Evolutionary conservation across 2,888 invertebrate genomes (phyloP).

Genomic region (Drosophila borealis): DNA sequence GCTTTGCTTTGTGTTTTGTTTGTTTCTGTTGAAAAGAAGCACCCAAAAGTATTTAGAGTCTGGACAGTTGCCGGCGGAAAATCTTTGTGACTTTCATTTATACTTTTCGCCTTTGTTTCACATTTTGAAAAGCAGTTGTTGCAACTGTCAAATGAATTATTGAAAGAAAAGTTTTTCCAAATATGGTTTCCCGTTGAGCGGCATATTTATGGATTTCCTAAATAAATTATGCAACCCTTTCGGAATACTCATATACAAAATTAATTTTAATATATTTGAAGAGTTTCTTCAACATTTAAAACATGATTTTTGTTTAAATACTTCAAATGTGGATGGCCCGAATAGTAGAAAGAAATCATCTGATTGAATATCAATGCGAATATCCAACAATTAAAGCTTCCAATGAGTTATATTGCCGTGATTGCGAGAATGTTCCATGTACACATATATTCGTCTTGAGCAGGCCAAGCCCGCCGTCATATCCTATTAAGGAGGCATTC

Average conservation of each 20-base stretch:
- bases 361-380: neutral
- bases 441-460: constrained; percentile 1
- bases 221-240: constrained; percentile 16
- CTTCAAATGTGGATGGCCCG: too few relatives aligned
- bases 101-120: constrained; percentile 49
- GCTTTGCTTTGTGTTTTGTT: constrained; percentile 27
- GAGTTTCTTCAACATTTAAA: too few relatives aligned
- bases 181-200: constrained; percentile 18
- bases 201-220: constrained; percentile 1
- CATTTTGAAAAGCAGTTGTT: constrained; percentile 12
- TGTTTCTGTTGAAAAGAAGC: constrained; percentile 42
- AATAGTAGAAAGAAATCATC: too few relatives aligned
- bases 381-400: neutral
- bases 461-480: constrained; percentile 22
- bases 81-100: constrained; percentile 70
- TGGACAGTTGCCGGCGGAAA: constrained; percentile 40
- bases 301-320: too few relatives aligned
- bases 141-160: constrained; percentile 48
- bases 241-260: too few relatives aligned
- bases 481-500: constrained; percentile 48
- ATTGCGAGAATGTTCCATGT: too few relatives aligned
- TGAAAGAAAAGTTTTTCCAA: constrained; percentile 26
- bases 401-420: neutral
- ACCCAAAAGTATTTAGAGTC: constrained; percentile 67
- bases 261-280: too few relatives aligned